Base-by-base conservation (phyloP, 2,113 vertebrate species). In the Leptodactylus fuscus region DNA sequence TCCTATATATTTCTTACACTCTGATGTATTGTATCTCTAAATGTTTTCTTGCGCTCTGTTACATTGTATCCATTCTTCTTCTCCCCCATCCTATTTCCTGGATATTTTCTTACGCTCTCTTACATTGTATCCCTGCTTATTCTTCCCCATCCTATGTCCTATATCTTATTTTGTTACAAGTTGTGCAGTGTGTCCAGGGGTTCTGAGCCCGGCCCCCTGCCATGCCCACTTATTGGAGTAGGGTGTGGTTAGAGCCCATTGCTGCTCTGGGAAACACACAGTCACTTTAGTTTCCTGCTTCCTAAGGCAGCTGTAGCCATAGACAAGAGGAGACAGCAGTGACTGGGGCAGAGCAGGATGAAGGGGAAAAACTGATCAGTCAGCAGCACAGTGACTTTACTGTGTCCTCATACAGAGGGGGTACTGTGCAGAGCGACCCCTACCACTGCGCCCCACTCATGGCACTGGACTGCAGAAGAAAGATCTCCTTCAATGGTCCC, bases 131-230 rank as follows among this genome's bases (percentile, higher is more conserved):
- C 49, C 2, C 49, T 53, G 16, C 49, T 53, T 15, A 49, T 2
- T 49, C 12, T 49, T 55, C 53, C 0, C 44, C 73, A 29, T 29
- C 46, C 12, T 49, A 2, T 46, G 41, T 16, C n/a, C 12, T 11
- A 22, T 44, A n/a, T 22, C 8, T 73, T 24, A 1, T 27, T n/a
- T 36, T 58, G 32, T 32, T 34, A 24, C 49, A 24, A 44, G 36
- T 41, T 44, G 58, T 81, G 55, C n/a, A 29, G 80, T 46, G n/a
- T 44, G 60, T 58, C 34, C 20, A 44, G 36, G 83, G 83, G 62
- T 53, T 67, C 34, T 36, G 20, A 16, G 36, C 58, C 89, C 90
- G 87, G 88, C 90, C 88, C 88, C 82, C 81, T 84, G 83, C 87
- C 86, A 82, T 86, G 79, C 87, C 88, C 73, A 53, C 55, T 77